Evolutionary conservation across 2,888 invertebrate genomes (phyloP), one percentile per base, ranked within the genome.

Genomic region (Aquatica leii): DNA sequence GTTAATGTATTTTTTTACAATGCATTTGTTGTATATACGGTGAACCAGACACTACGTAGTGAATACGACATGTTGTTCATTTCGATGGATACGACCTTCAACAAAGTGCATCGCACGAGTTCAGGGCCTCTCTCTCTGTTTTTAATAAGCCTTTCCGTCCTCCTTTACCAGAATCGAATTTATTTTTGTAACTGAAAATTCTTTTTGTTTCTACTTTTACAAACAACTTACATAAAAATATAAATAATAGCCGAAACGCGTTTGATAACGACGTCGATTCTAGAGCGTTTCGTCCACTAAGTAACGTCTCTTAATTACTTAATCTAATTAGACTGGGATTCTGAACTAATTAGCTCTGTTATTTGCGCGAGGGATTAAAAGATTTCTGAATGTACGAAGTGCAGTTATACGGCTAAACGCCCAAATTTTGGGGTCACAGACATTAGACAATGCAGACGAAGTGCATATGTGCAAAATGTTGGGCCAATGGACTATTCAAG

Each of bases 21-120:
- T 37, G 31, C 54, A 59, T 54, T 55, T 35, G 43, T 58, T 61
- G 57, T 61, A 50, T 61, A 57, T 62, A 61, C 58, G 43, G 51
- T 48, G 63, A 59, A 75, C 78, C 78, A 79, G 79, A 79, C 79
- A 75, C 71, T 76, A 74, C 74, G 67, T 67, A 67, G 58, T 62
- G 62, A 67, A 57, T 59, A 60, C 59, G 65, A 71, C 75, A 77
- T 79, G 79, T 79, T 79, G 78, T 78, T 78, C 78, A 77, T 78
- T 78, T 76, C 75, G 76, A 75, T 68, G 65, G 61, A 59, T 66
- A 74, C 80, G 80, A 80, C 81, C 81, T 81, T 81, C 81, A 77
- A 74, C 72, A 78, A 79, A 80, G 81, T 80, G 80, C 81, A 80
- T 81, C 80, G 81, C 74, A 77, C 81, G 77, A 76, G 75, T 78